Evolutionary conservation across 2,797 vertebrate species (phyloP).

Genomic region (Gobionotothen gibberifrons): DNA sequence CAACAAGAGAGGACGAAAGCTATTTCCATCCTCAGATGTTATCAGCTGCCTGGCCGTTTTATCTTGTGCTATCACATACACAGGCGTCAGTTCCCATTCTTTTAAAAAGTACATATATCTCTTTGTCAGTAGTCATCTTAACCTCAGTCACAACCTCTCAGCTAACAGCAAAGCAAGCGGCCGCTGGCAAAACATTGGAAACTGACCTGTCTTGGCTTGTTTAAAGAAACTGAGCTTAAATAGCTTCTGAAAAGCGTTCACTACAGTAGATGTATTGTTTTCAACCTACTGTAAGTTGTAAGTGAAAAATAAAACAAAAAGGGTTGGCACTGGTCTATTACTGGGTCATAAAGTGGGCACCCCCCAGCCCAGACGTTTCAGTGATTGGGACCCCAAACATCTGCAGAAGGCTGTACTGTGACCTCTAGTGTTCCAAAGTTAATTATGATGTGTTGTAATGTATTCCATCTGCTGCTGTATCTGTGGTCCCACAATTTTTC

Average conservation of each 20-base stretch:
- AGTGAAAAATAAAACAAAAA: not conserved
- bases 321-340: conserved; percentile 13
- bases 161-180: conserved; percentile 35
- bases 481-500: conserved; percentile 51
- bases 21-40: conserved; percentile 46
- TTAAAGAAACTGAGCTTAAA: conserved; percentile 19
- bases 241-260: conserved; percentile 15
- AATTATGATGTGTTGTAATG: conserved; percentile 63
- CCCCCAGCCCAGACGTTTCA: conserved; percentile 44
- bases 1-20: conserved; percentile 13
- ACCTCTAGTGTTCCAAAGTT: conserved; percentile 53
- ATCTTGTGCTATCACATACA: conserved; percentile 34
- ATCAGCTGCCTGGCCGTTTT: conserved; percentile 27
- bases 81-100: conserved; percentile 28
- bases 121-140: conserved; percentile 46
- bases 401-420: conserved; percentile 37
- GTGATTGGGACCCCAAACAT: conserved; percentile 40
- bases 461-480: conserved; percentile 57
- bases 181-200: conserved; percentile 31
- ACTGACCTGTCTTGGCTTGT: conserved; percentile 43
- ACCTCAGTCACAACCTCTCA: conserved; percentile 45
- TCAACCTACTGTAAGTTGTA: conserved; percentile 1
- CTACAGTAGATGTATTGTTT: conserved; percentile 6
- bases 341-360: conserved; percentile 30
- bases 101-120: conserved; percentile 36